phyloP scores from a whole-genome alignment of 2,888 invertebrate species.

The Stenchaetothrips biformis region DNA sequence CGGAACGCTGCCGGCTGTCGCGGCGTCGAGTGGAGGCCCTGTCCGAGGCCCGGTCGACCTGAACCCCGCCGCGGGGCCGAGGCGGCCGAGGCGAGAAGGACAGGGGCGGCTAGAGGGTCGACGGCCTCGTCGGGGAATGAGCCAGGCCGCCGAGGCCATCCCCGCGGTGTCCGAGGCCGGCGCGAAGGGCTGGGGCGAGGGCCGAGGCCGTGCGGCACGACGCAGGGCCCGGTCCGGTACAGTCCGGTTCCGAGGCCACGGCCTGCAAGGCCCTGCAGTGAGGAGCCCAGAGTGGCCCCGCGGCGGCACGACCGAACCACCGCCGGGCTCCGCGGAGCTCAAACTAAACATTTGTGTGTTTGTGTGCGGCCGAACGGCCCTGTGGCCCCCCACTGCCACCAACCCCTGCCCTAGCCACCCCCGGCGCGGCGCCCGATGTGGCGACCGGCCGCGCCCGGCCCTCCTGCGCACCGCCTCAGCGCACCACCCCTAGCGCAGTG shows the following conservation, averaged over 20 bases:
- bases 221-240: neutral
- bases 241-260: neutral
- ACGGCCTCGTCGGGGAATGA: slow-evolving; percentile 4
- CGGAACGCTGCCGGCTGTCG: neutral
- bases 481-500: no score
- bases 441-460: no score
- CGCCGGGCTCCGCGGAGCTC: slow-evolving; percentile 13
- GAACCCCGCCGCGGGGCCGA: neutral
- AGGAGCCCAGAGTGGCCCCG: neutral
- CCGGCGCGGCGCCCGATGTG: no score
- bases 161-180: slow-evolving; percentile 19
- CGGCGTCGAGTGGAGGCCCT: neutral
- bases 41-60: neutral
- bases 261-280: neutral
- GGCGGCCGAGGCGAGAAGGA: neutral
- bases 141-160: slow-evolving; percentile 13
- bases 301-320: neutral
- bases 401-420: neutral
- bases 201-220: neutral
- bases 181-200: neutral
- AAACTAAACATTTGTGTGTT: slow-evolving; percentile 25
- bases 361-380: neutral
- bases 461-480: no score
- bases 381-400: neutral
- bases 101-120: neutral